Conservation (phyloP, 2,888 invertebrate species). For the Plusia festucae region DNA sequence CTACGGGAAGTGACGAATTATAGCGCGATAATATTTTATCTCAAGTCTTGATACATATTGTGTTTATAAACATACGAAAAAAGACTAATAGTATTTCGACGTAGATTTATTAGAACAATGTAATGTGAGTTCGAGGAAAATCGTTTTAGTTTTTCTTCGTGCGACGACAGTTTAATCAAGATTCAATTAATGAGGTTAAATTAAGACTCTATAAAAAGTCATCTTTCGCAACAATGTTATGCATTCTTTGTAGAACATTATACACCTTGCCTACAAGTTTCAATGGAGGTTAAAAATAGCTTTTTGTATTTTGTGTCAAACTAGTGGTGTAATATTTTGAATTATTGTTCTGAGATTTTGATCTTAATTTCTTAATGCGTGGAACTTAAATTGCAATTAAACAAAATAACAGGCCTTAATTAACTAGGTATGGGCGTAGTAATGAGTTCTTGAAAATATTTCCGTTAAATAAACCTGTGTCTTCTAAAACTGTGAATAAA, state of each 20-base stretch:
- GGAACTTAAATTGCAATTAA: constrained; percentile 64
- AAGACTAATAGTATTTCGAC: constrained; percentile 26
- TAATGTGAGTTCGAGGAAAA: constrained; percentile 25
- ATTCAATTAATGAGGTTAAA: constrained; percentile 31
- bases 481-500: constrained; percentile 2
- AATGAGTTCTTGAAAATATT: constrained; percentile 28
- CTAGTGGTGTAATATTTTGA: constrained; percentile 45
- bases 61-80: constrained; percentile 61
- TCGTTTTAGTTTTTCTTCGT: constrained; percentile 43
- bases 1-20: constrained; percentile 75
- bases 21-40: constrained; percentile 61
- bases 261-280: neutral
- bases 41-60: constrained; percentile 48
- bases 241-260: neutral
- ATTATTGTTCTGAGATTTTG: constrained; percentile 59
- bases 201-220: constrained; percentile 22
- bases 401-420: constrained; percentile 65
- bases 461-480: constrained; percentile 11
- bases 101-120: constrained; percentile 40
- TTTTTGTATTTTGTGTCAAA: constrained; percentile 31
- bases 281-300: constrained; percentile 5
- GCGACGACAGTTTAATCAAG: constrained; percentile 52
- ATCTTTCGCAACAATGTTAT: neutral
- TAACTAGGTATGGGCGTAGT: constrained; percentile 49
- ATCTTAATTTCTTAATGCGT: constrained; percentile 66